Base-by-base conservation (phyloP, 92 coral and sea anemone genomes). In the Palythoa heliodiscus region DNA sequence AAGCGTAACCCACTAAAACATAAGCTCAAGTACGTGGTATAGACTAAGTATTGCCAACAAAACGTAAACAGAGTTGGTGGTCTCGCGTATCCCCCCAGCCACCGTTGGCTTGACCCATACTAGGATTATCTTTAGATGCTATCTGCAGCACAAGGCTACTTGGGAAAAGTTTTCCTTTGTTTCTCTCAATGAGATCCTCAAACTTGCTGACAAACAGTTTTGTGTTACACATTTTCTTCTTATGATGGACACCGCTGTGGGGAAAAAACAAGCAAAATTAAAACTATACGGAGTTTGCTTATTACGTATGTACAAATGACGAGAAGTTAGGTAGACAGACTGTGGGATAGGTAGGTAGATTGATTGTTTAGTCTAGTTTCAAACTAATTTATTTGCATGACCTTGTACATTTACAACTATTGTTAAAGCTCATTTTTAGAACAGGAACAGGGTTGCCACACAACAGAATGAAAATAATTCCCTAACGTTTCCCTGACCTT, bases 11-110 rank as follows among this genome's bases (percentile, higher is more conserved):
- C 35, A 29, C 35, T 1, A 43, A 43, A 43, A 0, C 5, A 43
- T 43, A 57, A 11, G 17, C 19, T 58, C 2, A 13, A 9, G 63
- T 13, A 57, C 17, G 63, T 57, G 16, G n/a, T 17, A 13, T 2
- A 37, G 11, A 58, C 63, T 80, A 80, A 16, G 74, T 79, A 22
- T 43, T 80, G 19, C 64, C 71, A 17, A 77, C 84, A 85, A 84
- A 89, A 17, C 50, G 66, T 22, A 91, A 77, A 55, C 99, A 97
- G 25, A 97, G 87, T 14, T 87, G 91, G 70, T 94, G 99, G 64
- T 97, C 99, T 66, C 99, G 85, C 7, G 86, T 53, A 79, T 97
- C 99, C 11, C 97, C 99, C 99, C 99, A 97, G 7, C 99, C 99
- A 0, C 99, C 99, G 57, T 97, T 97, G n/a, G 99, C 94, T 38